A percentile compares a stretch with the other conserved stretches of the same genome.
Evolutionary conservation across 1,140 invertebrate species (phyloP).

Genomic region (Parasteatoda tepidariorum): DNA sequence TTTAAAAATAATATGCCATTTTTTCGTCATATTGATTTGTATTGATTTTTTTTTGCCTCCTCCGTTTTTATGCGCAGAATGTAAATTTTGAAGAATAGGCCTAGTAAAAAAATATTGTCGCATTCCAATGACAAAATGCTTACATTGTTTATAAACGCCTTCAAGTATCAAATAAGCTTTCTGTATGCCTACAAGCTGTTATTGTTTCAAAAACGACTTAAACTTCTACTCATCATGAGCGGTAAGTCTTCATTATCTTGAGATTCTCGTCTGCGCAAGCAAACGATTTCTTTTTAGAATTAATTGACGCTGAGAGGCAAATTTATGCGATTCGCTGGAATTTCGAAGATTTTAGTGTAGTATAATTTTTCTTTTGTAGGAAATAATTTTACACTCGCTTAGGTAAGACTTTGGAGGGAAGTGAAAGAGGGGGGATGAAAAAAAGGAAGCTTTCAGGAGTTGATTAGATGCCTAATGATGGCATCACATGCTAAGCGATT

Average conservation of each 20-base stretch:
- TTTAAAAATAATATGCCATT: too few species aligned
- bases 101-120: constrained; percentile 53
- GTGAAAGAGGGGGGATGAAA: too few species aligned
- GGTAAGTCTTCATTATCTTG: constrained; percentile 36
- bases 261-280: constrained; percentile 34
- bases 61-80: constrained; percentile 59
- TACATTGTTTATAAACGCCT: constrained; percentile 40
- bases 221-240: neutral
- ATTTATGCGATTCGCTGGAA: neutral
- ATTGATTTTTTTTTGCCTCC: constrained; percentile 42
- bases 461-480: constrained; percentile 51
- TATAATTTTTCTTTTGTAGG: neutral
- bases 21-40: constrained; percentile 37
- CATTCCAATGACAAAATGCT: constrained; percentile 18
- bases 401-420: neutral
- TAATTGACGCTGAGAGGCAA: constrained; percentile 23
- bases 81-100: constrained; percentile 56
- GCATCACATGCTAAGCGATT: constrained; percentile 35
- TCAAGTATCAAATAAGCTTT: neutral
- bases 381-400: neutral
- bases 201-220: neutral
- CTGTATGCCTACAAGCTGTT: neutral
- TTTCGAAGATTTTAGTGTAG: neutral
- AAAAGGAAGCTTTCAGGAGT: neutral
- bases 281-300: constrained; percentile 42